A percentile compares a stretch with the other conserved stretches of the same genome.
Evolutionary conservation across 2,113 vertebrate species (phyloP).

Genomic region (Theristicus caerulescens): DNA sequence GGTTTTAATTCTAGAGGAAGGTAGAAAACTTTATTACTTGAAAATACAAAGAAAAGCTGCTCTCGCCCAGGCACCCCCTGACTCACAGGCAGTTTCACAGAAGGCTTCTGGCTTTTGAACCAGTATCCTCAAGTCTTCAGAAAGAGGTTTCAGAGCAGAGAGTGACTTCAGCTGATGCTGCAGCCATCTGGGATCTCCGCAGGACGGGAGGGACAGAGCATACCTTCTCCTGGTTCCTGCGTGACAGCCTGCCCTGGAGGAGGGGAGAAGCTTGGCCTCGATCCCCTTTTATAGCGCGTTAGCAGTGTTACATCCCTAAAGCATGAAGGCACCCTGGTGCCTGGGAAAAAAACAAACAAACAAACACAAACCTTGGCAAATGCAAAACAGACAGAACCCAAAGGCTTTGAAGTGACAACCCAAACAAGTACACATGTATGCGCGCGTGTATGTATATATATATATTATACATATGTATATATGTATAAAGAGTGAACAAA

Average conservation of each 20-base stretch:
- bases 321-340: no score
- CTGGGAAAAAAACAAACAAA: neutral
- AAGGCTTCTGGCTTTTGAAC: neutral
- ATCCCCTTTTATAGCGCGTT: fast-evolving
- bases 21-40: neutral
- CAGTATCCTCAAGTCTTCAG: neutral
- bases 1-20: neutral
- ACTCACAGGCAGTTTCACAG: neutral
- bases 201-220: neutral
- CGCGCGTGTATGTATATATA: no score
- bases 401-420: neutral
- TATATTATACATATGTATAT: no score
- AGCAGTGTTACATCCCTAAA: neutral
- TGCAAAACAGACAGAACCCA: neutral
- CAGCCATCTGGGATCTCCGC: neutral
- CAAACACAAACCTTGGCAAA: neutral
- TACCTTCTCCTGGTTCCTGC: neutral
- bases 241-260: neutral
- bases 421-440: neutral
- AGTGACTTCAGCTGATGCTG: neutral
- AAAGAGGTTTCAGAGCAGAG: neutral
- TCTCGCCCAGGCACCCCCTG: neutral
- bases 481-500: neutral
- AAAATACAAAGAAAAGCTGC: neutral
- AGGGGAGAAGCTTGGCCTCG: neutral